phyloP scores from a whole-genome alignment of 2,888 invertebrate genomes.

The Chorisops tibialis region DNA sequence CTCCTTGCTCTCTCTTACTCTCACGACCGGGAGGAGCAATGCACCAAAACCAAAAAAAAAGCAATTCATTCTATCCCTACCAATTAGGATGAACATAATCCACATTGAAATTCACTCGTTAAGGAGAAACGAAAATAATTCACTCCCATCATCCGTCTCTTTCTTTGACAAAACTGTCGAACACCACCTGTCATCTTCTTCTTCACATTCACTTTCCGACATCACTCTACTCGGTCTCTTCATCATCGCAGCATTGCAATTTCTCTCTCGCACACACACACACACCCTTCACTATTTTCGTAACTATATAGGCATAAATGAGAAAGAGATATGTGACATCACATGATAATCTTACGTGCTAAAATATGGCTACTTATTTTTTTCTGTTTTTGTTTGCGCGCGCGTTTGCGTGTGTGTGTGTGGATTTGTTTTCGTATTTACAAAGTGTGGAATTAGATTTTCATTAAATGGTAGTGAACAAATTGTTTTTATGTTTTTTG shows the following conservation, averaged over 20 bases:
- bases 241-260: neutral
- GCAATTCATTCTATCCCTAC: constrained; percentile 12
- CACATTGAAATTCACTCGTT: neutral
- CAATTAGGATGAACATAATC: neutral
- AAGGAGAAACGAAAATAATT: neutral
- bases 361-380: constrained; percentile 9
- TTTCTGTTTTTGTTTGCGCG: too few relatives aligned
- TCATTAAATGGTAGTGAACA: too few relatives aligned
- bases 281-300: neutral
- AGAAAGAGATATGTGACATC: constrained; percentile 29
- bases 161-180: too few relatives aligned
- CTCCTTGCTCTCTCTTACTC: neutral
- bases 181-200: constrained; percentile 14
- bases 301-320: neutral
- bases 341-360: constrained; percentile 22
- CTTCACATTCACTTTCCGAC: neutral
- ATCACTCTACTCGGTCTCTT: neutral
- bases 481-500: constrained; percentile 6
- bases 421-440: neutral
- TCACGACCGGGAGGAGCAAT: too few relatives aligned
- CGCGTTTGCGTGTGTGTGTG: constrained; percentile 14
- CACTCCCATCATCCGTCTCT: constrained; percentile 2
- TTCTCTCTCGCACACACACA: neutral
- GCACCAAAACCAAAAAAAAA: too few relatives aligned
- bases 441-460: too few relatives aligned